Conservation (phyloP, 2,888 invertebrate genomes). For the Ennomos fuscantarius region DNA sequence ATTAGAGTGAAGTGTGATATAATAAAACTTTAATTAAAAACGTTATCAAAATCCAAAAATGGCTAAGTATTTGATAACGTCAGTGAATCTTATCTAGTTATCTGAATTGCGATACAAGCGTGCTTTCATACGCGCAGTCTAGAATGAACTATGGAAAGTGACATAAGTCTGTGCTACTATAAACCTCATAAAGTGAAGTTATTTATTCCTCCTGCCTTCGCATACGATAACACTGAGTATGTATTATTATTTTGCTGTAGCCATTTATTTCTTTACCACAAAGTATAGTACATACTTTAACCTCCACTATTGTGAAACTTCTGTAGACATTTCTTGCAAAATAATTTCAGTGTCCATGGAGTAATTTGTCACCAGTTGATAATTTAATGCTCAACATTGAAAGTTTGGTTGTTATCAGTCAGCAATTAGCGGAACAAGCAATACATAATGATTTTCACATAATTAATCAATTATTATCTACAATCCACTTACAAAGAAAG, state of each 20-base stretch:
- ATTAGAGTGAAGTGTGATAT: no score
- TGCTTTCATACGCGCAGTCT: slow-evolving; percentile 41
- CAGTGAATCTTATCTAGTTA: slow-evolving; percentile 42
- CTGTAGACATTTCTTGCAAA: neutral
- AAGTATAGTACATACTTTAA: no score
- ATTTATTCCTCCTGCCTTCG: slow-evolving; percentile 50
- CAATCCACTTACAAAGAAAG: no score
- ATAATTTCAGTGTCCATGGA: no score
- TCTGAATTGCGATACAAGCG: slow-evolving; percentile 43
- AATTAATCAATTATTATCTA: neutral
- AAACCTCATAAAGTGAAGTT: slow-evolving; percentile 62
- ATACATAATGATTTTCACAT: neutral
- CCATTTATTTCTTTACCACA: no score
- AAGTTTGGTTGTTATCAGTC: slow-evolving; percentile 1
- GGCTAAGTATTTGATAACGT: slow-evolving; percentile 28
- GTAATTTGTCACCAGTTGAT: neutral
- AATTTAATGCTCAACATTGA: neutral
- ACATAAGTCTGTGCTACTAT: slow-evolving; percentile 61
- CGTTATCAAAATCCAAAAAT: slow-evolving; percentile 15
- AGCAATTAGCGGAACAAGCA: slow-evolving; percentile 17
- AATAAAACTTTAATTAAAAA: neutral
- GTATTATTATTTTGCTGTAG: slow-evolving; percentile 37
- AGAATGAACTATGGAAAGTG: slow-evolving; percentile 61
- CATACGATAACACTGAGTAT: slow-evolving; percentile 63
- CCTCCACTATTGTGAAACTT: neutral